Conservation (phyloP, 1,140 invertebrate species). For the Ridgeia piscesae region DNA sequence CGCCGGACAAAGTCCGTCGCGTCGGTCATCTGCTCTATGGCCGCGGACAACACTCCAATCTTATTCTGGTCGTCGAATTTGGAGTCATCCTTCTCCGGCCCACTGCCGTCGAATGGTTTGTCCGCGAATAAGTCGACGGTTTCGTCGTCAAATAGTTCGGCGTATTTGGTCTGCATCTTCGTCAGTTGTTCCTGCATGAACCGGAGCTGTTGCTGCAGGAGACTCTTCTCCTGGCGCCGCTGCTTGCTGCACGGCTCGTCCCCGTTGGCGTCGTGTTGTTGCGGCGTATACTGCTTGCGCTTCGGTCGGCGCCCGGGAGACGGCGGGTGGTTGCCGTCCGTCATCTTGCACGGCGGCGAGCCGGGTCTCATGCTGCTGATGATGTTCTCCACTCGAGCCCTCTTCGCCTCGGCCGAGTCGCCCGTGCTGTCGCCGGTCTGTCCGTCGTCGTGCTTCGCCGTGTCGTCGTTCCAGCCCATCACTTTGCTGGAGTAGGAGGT, state of each 20-base stretch:
- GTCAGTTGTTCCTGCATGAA: constrained; percentile 86
- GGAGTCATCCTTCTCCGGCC: not conserved
- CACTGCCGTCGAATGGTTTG: constrained; percentile 9
- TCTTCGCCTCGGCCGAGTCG: constrained; percentile 71
- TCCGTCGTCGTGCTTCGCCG: constrained; percentile 44
- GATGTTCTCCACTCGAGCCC: constrained; percentile 90
- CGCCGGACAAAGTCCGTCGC: not conserved
- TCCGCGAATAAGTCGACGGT: constrained; percentile 5
- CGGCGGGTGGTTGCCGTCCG: constrained; percentile 21
- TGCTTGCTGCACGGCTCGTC: constrained; percentile 58
- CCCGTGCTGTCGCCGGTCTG: constrained; percentile 22
- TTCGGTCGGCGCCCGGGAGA: constrained; percentile 81
- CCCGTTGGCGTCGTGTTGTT: constrained; percentile 74
- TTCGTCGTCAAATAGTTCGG: constrained; percentile 74
- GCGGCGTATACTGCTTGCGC: constrained; percentile 93
- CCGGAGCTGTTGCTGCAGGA: constrained; percentile 79
- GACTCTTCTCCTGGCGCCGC: constrained; percentile 68
- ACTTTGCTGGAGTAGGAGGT: constrained; percentile 62
- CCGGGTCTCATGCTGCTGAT: constrained; percentile 75
- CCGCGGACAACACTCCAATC: not conserved
- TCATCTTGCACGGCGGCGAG: constrained; percentile 17
- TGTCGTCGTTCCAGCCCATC: constrained; percentile 49
- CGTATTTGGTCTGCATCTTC: constrained; percentile 87
- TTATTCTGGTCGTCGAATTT: constrained; percentile 2
- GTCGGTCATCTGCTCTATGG: not conserved